Evolutionary conservation across 2,797 vertebrate genomes (phyloP).

Genomic region (Phalloptychus januarius): DNA sequence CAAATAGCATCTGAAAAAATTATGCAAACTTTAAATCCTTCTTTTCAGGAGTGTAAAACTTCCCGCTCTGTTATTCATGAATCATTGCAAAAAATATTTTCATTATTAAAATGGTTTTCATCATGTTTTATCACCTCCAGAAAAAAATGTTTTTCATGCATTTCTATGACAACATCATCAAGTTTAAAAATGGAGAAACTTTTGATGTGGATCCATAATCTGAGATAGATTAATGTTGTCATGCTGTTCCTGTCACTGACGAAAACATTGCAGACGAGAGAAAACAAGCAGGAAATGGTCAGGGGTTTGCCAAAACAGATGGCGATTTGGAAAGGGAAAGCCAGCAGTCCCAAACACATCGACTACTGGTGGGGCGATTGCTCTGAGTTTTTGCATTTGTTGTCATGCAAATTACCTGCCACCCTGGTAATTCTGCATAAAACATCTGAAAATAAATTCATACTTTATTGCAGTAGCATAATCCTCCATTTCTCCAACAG

Average conservation of each 20-base stretch:
- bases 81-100: slow-evolving; percentile 7
- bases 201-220: neutral
- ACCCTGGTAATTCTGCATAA: neutral
- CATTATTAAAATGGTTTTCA: slow-evolving; percentile 1
- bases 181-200: neutral
- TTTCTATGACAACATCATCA: slow-evolving; percentile 4
- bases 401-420: neutral
- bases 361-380: neutral
- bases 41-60: neutral
- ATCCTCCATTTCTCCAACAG: neutral
- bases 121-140: neutral
- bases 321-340: slow-evolving; percentile 7
- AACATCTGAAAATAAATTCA: neutral
- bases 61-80: neutral
- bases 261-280: neutral
- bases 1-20: neutral
- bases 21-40: neutral
- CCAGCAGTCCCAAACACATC: neutral
- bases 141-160: slow-evolving; percentile 3
- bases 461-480: neutral
- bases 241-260: neutral
- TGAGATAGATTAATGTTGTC: slow-evolving; percentile 3
- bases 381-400: neutral
- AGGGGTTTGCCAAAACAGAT: slow-evolving; percentile 10
- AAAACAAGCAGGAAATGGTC: slow-evolving; percentile 10